Evolutionary conservation across 2,113 vertebrate species (phyloP).

Genomic region (Passer montanus): DNA sequence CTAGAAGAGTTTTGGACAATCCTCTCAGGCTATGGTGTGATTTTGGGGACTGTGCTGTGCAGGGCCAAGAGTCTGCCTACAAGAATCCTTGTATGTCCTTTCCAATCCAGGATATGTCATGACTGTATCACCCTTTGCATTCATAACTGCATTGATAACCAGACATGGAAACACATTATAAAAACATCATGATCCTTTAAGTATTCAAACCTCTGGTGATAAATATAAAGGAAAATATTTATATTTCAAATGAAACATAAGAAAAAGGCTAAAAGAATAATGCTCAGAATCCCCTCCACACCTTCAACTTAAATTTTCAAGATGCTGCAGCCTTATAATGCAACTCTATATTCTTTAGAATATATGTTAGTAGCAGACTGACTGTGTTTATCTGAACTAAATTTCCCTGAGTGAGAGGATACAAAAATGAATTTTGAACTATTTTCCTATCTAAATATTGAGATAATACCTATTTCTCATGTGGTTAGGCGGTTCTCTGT

Average conservation of each 20-base stretch:
- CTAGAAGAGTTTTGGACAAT: not conserved
- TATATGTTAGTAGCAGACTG: not conserved
- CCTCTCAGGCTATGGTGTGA: not conserved
- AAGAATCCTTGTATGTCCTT: not conserved
- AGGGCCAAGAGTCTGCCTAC: not conserved
- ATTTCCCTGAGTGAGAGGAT: not conserved
- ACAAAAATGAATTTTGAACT: not conserved
- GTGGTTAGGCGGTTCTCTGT: not conserved
- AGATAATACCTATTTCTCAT: not conserved
- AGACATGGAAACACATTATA: not conserved
- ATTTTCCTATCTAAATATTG: not conserved
- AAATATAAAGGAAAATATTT: not conserved
- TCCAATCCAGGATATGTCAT: not conserved
- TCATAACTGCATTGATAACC: not conserved
- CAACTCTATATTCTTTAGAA: not conserved
- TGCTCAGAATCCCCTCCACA: not conserved
- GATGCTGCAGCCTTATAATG: not conserved
- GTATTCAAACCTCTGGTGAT: not conserved
- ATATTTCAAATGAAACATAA: not conserved
- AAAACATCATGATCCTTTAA: not conserved
- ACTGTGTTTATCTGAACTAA: not conserved
- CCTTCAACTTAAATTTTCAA: not conserved
- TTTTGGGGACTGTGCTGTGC: not conserved
- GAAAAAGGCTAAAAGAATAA: not conserved
- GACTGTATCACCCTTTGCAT: not conserved